Evolutionary conservation across 2,113 vertebrate species (phyloP).

Genomic region (Syrrhaptes paradoxus): DNA sequence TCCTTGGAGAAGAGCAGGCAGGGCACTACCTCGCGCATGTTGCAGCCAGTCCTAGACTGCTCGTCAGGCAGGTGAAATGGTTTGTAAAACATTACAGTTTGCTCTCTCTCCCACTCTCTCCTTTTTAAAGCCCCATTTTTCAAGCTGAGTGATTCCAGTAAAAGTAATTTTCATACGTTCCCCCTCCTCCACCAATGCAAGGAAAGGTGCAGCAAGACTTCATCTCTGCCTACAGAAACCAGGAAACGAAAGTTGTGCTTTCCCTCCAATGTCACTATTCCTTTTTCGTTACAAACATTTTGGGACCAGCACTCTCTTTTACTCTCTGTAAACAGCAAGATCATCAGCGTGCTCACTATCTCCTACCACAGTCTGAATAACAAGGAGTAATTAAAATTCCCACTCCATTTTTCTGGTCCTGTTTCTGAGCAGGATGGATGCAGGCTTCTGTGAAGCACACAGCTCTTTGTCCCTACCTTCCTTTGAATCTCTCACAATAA

Average conservation of each 20-base stretch:
- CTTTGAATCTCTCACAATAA: not conserved
- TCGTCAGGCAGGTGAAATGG: not conserved
- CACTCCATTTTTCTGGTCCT: not conserved
- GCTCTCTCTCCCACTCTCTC: not conserved
- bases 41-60: not conserved
- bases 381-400: not conserved
- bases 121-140: constrained; percentile 8
- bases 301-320: not conserved
- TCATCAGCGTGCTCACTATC: not conserved
- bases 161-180: not conserved
- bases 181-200: not conserved
- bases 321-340: not conserved
- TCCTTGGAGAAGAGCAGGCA: not conserved
- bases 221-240: not conserved
- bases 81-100: constrained; percentile 10
- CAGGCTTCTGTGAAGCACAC: not conserved
- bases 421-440: not conserved
- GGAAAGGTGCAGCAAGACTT: not conserved
- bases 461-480: not conserved
- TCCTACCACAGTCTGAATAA: not conserved
- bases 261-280: not conserved
- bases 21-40: not conserved
- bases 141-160: not conserved
- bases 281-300: not conserved
- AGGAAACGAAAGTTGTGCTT: not conserved